Conservation (phyloP, 23 tunicate species). For the Ciona savignyi region DNA sequence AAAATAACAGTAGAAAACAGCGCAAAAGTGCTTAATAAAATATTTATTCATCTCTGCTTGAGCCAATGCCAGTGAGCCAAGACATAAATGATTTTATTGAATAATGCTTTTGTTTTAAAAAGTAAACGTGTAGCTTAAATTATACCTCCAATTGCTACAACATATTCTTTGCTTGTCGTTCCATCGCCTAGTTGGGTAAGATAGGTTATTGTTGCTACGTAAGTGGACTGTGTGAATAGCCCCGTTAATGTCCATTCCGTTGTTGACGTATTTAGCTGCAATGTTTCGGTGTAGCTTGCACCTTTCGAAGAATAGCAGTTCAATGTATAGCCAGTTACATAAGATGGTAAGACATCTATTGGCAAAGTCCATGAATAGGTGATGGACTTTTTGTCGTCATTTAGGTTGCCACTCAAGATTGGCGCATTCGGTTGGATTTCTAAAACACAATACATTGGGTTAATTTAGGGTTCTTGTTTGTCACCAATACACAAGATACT, state of each 20-base stretch:
- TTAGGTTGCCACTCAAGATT: background rate
- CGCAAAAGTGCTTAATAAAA: too few species aligned
- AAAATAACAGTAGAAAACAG: background rate
- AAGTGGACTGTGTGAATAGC: background rate
- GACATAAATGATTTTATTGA: too few species aligned
- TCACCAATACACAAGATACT: too few species aligned
- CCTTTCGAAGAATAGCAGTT: slow-evolving; percentile 27
- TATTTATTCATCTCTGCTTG: too few species aligned
- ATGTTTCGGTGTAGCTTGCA: background rate
- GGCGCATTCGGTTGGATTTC: slow-evolving; percentile 29
- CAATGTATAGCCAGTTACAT: slow-evolving; percentile 40
- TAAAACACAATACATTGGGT: slow-evolving; percentile 3
- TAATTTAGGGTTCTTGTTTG: too few species aligned
- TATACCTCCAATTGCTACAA: slow-evolving; percentile 19
- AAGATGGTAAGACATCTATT: slow-evolving; percentile 15
- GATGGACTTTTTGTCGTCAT: slow-evolving; percentile 5
- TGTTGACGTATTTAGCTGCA: background rate
- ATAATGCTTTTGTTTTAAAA: too few species aligned
- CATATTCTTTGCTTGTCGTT: slow-evolving; percentile 29
- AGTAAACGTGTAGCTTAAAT: background rate
- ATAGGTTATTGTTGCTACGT: slow-evolving; percentile 33
- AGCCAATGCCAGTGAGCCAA: too few species aligned
- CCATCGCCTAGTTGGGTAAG: slow-evolving; percentile 65
- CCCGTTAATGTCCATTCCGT: slow-evolving; percentile 7
- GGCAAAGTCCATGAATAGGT: slow-evolving; percentile 45